phyloP scores from a whole-genome alignment of 2,113 vertebrate species.

The Dromas ardeola region DNA sequence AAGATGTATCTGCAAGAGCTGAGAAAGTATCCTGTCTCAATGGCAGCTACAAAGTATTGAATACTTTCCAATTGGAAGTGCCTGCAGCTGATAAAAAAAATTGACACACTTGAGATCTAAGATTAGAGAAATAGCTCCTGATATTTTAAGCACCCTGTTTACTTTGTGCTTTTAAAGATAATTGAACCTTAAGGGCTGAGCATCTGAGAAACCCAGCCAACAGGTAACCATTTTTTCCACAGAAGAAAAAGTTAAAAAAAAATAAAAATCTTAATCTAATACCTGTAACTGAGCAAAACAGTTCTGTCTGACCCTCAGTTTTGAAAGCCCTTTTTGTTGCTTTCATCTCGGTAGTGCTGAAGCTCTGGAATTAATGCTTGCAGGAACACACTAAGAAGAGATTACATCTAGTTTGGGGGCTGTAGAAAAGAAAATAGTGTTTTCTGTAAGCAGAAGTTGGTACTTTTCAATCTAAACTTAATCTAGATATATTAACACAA shows the following conservation, averaged over 20 bases:
- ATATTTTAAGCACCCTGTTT: slow-evolving; percentile 50
- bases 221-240: not conserved
- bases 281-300: not conserved
- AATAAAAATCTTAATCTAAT: not conserved
- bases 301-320: not conserved
- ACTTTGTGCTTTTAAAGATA: slow-evolving; percentile 30
- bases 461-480: not conserved
- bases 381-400: not conserved
- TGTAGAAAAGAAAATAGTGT: not conserved
- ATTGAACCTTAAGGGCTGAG: slow-evolving; percentile 14
- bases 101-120: slow-evolving; percentile 17
- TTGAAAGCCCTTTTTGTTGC: not conserved
- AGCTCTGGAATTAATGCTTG: not conserved
- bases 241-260: not conserved
- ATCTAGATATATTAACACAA: not conserved
- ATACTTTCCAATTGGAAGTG: not conserved
- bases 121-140: slow-evolving; percentile 29
- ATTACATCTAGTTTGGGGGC: not conserved
- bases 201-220: not conserved
- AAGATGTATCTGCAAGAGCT: not conserved
- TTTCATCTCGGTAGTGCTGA: not conserved
- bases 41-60: not conserved
- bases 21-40: not conserved
- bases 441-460: not conserved
- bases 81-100: not conserved